These are phyloP conservation scores for Pantherophis alleghaniensis DNA, from an alignment of 2,797 vertebrate genomes.

Conservation along the genomic window DNA sequence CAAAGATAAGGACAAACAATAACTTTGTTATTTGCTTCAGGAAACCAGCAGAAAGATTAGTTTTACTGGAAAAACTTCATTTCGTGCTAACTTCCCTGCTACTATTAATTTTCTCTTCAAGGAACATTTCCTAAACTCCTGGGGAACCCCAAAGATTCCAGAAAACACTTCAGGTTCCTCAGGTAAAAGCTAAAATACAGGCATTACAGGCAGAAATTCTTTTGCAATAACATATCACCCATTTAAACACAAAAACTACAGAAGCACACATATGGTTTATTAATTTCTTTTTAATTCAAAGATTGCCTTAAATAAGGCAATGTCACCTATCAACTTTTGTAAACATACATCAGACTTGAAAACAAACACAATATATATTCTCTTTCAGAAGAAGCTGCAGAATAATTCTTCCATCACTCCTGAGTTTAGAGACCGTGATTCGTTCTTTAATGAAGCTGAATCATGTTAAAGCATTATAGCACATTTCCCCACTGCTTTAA, in stretches of 20 bases:
- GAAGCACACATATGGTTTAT: constrained; percentile 22
- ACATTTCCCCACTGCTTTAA: background rate
- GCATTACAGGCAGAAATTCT: background rate
- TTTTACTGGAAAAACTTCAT: background rate
- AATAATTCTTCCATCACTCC: constrained; percentile 35
- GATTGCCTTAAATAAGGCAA: constrained; percentile 14
- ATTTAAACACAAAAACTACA: constrained; percentile 8
- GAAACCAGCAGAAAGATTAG: background rate
- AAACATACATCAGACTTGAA: constrained; percentile 30
- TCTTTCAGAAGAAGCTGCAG: background rate
- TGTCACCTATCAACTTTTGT: constrained; percentile 32
- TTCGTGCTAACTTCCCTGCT: background rate
- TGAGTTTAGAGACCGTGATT: constrained; percentile 15
- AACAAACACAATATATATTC: constrained; percentile 38
- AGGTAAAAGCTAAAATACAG: background rate
- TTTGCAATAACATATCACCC: background rate
- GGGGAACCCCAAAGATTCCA: background rate
- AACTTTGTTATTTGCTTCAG: background rate
- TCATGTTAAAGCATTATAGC: constrained; percentile 18
- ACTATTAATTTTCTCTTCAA: background rate
- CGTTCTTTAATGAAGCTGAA: constrained; percentile 4
- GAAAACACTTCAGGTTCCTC: background rate
- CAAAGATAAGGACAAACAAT: background rate
- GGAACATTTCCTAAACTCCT: background rate
- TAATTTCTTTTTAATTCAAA: constrained; percentile 53